phyloP scores from a whole-genome alignment of 2,888 invertebrate species.

The Tipula vernalis region DNA sequence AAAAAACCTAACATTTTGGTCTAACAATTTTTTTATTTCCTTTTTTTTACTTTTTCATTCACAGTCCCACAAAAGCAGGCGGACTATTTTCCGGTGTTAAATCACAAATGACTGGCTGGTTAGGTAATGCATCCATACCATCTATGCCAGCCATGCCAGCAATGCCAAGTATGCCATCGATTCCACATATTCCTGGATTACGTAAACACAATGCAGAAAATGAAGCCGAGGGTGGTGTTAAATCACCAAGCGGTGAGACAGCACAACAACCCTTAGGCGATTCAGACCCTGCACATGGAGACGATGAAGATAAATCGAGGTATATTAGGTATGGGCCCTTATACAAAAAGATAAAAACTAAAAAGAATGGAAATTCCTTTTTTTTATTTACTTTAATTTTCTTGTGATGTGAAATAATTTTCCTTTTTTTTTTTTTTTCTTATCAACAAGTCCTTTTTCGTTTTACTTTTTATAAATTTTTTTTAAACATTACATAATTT shows the following conservation, averaged over 20 bases:
- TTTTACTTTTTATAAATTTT: background rate
- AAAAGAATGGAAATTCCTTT: background rate
- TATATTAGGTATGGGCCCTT: conserved; percentile 57
- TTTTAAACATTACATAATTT: conserved; percentile 1
- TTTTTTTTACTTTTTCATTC: conserved; percentile 19
- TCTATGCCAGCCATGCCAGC: conserved; percentile 36
- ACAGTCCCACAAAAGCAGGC: conserved; percentile 60
- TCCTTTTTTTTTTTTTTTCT: background rate
- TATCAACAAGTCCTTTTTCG: background rate
- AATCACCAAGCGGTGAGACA: conserved; percentile 15
- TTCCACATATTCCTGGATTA: conserved; percentile 49
- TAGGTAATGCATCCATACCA: conserved; percentile 43
- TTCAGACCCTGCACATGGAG: conserved; percentile 34
- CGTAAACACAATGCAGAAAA: conserved; percentile 47
- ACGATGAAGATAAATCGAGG: conserved; percentile 84
- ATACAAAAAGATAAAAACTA: conserved; percentile 5
- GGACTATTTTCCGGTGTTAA: conserved; percentile 81
- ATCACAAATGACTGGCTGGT: conserved; percentile 75
- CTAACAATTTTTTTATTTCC: conserved; percentile 9
- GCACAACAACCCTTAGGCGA: background rate
- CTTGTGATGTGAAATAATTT: background rate
- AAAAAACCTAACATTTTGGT: background rate
- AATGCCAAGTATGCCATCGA: conserved; percentile 34
- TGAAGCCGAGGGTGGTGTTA: conserved; percentile 27
- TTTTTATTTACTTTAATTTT: background rate